phyloP scores from a whole-genome alignment of 1,140 invertebrate genomes.

The Drosophila albomicans region DNA sequence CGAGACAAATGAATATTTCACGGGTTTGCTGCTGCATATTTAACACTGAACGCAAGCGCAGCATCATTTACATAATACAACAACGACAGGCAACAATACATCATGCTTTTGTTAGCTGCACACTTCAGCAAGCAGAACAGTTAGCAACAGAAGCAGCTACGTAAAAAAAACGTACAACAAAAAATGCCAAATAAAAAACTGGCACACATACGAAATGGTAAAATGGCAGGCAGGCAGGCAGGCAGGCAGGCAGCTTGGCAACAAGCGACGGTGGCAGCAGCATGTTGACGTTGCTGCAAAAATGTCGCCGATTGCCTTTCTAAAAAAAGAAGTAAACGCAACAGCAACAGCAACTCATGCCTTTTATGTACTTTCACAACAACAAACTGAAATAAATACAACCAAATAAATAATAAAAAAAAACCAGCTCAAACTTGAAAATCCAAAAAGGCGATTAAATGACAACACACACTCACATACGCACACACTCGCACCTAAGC shows the following conservation, averaged over 20 bases:
- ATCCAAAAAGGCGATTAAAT: slow-evolving; percentile 41
- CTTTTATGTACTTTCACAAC: slow-evolving; percentile 64
- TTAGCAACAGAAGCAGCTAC: not conserved
- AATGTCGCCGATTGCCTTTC: slow-evolving; percentile 70
- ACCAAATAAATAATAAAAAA: slow-evolving; percentile 22
- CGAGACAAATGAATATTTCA: slow-evolving; percentile 61
- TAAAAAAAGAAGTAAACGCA: slow-evolving; percentile 55
- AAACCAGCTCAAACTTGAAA: slow-evolving; percentile 47
- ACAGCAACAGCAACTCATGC: slow-evolving; percentile 29
- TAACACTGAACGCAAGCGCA: slow-evolving; percentile 46
- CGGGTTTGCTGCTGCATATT: slow-evolving; percentile 52
- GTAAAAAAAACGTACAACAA: not conserved
- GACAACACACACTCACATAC: slow-evolving; percentile 25
- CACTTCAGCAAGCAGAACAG: slow-evolving; percentile 38
- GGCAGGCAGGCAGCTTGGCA: slow-evolving; percentile 21
- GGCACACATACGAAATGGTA: slow-evolving; percentile 52
- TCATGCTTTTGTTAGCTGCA: slow-evolving; percentile 47
- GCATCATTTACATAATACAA: slow-evolving; percentile 54
- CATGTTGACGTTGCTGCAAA: slow-evolving; percentile 37
- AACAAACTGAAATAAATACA: slow-evolving; percentile 30
- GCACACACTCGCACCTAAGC: not conserved
- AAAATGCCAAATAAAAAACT: slow-evolving; percentile 52
- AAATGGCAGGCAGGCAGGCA: slow-evolving; percentile 15
- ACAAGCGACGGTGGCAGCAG: slow-evolving; percentile 49
- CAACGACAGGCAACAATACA: slow-evolving; percentile 24